Evolutionary conservation across 2,113 vertebrate species (phyloP).

Genomic region (Spea bombifrons): DNA sequence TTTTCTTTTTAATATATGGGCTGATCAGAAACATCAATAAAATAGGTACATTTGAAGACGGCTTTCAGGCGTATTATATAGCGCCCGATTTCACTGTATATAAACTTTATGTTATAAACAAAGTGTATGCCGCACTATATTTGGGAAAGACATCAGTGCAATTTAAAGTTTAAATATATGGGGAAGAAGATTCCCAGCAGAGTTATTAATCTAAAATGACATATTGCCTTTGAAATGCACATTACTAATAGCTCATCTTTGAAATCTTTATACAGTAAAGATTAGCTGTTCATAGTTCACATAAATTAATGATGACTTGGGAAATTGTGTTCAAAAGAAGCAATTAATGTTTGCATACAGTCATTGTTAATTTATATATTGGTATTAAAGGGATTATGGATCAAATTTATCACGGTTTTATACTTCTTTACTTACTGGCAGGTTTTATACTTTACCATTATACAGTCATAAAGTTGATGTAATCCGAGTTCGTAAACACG

Average conservation of each 20-base stretch:
- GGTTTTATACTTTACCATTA: constrained; percentile 8
- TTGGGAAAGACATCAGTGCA: not conserved
- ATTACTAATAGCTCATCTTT: constrained; percentile 30
- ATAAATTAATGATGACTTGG: constrained; percentile 45
- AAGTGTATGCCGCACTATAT: no score
- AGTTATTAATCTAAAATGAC: constrained; percentile 27
- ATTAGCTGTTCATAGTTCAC: constrained; percentile 36
- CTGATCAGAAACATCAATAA: no score
- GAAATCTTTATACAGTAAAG: constrained; percentile 20
- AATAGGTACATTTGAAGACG: no score
- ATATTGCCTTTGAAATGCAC: constrained; percentile 25
- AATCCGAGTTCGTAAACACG: constrained; percentile 19
- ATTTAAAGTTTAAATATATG: constrained; percentile 17
- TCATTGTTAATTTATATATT: constrained; percentile 43
- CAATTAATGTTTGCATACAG: constrained; percentile 42
- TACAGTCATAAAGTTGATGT: constrained; percentile 12
- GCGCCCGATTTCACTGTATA: no score
- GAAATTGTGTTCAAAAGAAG: constrained; percentile 45
- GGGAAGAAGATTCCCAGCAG: constrained; percentile 20
- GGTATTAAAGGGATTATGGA: constrained; percentile 26
- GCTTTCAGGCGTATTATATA: no score
- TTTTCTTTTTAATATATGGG: no score
- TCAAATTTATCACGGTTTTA: constrained; percentile 18
- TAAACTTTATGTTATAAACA: no score
- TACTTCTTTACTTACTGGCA: not conserved